Evolutionary conservation across 2,797 vertebrate species (phyloP).

Genomic region (Halcyon chelicuti): DNA sequence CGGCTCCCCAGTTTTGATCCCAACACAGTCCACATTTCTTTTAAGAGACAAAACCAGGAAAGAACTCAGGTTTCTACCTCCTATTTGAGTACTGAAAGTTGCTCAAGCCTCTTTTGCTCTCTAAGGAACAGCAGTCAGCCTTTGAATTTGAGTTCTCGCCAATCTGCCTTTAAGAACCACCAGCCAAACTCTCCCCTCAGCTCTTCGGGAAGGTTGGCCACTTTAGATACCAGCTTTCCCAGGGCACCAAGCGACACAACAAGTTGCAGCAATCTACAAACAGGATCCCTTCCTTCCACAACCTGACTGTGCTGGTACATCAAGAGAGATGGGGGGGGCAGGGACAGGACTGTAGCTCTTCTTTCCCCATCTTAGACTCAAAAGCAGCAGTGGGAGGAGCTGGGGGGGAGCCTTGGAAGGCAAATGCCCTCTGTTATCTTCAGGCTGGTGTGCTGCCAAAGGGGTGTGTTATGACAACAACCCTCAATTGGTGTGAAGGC

Average conservation of each 20-base stretch:
- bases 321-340: background rate
- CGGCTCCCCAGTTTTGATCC: background rate
- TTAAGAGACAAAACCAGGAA: background rate
- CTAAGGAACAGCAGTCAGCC: background rate
- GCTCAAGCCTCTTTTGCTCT: background rate
- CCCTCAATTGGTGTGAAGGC: background rate
- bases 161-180: background rate
- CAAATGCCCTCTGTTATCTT: slow-evolving; percentile 9
- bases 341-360: background rate
- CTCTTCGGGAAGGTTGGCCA: rapidly evolving
- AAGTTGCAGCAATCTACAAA: background rate
- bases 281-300: background rate
- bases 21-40: background rate
- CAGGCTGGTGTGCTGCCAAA: background rate
- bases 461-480: background rate
- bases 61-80: background rate
- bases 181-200: background rate
- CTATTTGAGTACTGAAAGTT: background rate
- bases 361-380: background rate
- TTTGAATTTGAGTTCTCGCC: background rate
- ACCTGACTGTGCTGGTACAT: background rate
- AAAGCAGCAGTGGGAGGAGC: background rate
- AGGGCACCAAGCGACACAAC: background rate
- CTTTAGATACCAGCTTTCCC: background rate
- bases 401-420: background rate